Evolutionary conservation across 2,797 vertebrate genomes (phyloP), one percentile per base, ranked within the genome.

Genomic region (Sciurus carolinensis): DNA sequence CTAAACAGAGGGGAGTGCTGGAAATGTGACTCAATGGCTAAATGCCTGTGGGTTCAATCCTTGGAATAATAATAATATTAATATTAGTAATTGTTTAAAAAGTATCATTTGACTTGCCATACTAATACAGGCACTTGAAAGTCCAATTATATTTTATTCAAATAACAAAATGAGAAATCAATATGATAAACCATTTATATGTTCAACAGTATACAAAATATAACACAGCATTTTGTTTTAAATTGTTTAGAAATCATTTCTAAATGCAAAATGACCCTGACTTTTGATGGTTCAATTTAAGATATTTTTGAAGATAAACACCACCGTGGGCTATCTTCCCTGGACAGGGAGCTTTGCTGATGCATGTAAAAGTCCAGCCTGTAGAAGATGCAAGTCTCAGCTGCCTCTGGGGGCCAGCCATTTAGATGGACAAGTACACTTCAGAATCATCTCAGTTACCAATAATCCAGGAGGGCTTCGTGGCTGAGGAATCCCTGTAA

Each of bases 391-490:
- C 2, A 0, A 42, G 95, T 83, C 94, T 97, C 97, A 71, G 80
- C 71, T 95, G 86, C 71, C 54, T 69, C 15, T 24, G 66, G 7
- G 73, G 24, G 33, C 72, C 26, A 30, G 79, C 20, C 22, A 90
- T 94, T 95, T 91, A 95, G 91, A 84, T 69, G 76, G 80, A 67
- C n/a, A 80, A 2, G n/a, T 18, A 57, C 33, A 52, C 88, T 47
- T 26, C 10, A 5, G 67, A 62, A 33, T 97, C 97, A 97, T 97
- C 97, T 97, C 96, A 20, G 93, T 94, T 93, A 87, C 91, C 80
- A 80, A 80, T 71, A n/a, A 94, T 36, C 62, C 57, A 3, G 2
- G 47, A 77, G 81, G 62, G 11, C 44, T 42, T 95, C 3, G 0
- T 30, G 67, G 75, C 72, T 2, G 0, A 26, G 20, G n/a, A 81